These are phyloP conservation scores for Hippopotamus amphibius DNA, from an alignment of 2,113 vertebrate genomes.

Conservation along the genomic window DNA sequence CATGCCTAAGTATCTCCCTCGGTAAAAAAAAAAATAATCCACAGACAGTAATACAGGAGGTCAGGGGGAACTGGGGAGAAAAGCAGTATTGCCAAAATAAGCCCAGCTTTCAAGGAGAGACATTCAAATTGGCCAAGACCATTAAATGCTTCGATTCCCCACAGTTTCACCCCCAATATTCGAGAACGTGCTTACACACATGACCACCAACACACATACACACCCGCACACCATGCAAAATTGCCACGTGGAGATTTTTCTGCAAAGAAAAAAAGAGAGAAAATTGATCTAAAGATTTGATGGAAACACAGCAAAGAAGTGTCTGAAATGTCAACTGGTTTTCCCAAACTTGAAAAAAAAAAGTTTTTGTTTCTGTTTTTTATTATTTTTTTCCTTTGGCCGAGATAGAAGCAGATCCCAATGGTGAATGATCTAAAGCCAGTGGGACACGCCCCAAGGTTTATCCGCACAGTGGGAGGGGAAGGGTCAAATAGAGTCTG, in stretches of 20 bases:
- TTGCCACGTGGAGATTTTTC: not conserved
- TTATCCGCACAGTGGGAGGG: not conserved
- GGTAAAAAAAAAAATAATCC: constrained; percentile 87
- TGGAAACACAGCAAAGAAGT: no score
- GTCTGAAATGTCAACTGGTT: not conserved
- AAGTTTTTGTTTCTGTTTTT: not conserved
- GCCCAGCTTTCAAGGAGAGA: constrained; percentile 78
- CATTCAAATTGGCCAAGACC: constrained; percentile 75
- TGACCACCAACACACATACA: no score
- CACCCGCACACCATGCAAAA: rapidly evolving
- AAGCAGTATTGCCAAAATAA: constrained; percentile 86
- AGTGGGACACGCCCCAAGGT: rapidly evolving
- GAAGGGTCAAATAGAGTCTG: not conserved
- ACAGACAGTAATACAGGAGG: constrained; percentile 84
- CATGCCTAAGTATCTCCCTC: constrained; percentile 88
- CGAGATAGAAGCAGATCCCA: not conserved
- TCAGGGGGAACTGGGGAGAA: constrained; percentile 84
- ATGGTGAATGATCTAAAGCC: rapidly evolving
- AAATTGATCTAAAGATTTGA: not conserved
- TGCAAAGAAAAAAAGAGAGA: not conserved
- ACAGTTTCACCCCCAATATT: constrained; percentile 24
- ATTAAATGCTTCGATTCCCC: constrained; percentile 65
- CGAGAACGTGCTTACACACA: not conserved
- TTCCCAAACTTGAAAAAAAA: not conserved
- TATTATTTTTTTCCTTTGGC: not conserved